A percentile compares a stretch with the other conserved stretches of the same genome.
Evolutionary conservation across 2,888 invertebrate species (phyloP).

Genomic region (Parnassius mnemosyne): DNA sequence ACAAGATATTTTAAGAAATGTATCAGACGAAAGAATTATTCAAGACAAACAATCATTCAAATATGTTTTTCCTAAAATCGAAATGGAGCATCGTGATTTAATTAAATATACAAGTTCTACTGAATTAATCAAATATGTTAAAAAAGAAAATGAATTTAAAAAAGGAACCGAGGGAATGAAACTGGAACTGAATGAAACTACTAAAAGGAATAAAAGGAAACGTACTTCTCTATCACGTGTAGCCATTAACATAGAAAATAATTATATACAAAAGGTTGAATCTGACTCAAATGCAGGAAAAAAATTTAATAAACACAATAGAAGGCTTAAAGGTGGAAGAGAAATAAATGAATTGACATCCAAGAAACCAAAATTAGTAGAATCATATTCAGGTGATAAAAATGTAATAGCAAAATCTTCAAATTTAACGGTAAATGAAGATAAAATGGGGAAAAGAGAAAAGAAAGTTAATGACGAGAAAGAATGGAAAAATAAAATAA

Average conservation of each 20-base stretch:
- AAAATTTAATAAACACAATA: conserved; percentile 2
- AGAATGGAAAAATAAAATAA: not conserved
- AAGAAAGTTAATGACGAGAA: conserved; percentile 2
- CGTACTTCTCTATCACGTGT: too few species aligned
- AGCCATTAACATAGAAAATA: conserved; percentile 16
- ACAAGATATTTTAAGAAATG: conserved; percentile 22
- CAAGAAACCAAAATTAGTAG: not conserved
- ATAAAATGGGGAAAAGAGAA: conserved; percentile 2
- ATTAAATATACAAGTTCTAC: conserved; percentile 43
- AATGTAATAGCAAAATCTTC: not conserved
- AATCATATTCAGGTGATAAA: not conserved
- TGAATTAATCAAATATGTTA: conserved; percentile 50
- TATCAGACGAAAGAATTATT: conserved; percentile 32
- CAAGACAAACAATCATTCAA: conserved; percentile 34
- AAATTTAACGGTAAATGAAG: not conserved
- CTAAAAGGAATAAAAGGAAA: too few species aligned
- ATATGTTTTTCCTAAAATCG: conserved; percentile 47
- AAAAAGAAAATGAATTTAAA: conserved; percentile 32
- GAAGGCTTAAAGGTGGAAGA: not conserved
- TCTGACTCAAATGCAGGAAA: not conserved
- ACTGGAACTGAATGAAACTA: too few species aligned
- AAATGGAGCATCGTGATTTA: conserved; percentile 24
- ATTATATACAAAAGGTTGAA: conserved; percentile 5
- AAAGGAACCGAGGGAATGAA: conserved; percentile 13
- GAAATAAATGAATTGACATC: too few species aligned